phyloP scores from a whole-genome alignment of 2,888 invertebrate genomes.

The Heterodera filipjevi region DNA sequence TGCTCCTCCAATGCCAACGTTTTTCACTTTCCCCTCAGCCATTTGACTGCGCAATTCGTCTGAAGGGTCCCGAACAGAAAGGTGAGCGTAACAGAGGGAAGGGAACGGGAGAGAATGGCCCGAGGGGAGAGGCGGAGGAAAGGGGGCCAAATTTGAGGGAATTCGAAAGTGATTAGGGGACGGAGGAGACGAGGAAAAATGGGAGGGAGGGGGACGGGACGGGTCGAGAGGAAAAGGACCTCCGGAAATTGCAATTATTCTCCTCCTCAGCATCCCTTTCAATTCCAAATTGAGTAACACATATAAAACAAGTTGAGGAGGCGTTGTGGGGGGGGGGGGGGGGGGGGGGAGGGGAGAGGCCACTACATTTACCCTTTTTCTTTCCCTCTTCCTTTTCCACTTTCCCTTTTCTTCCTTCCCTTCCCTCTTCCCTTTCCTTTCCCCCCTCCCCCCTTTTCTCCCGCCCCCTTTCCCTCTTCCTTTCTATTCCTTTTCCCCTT shows the following conservation, averaged over 20 bases:
- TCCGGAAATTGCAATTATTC: conserved; percentile 21
- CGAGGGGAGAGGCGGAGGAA: not conserved
- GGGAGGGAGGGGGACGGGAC: not conserved
- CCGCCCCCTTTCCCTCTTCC: not conserved
- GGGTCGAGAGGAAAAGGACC: not conserved
- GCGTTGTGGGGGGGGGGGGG: not conserved
- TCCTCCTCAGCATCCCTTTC: not conserved
- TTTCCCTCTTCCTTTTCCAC: not conserved
- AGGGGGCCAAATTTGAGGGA: not conserved
- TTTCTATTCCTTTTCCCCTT: not conserved
- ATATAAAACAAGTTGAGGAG: conserved; percentile 18
- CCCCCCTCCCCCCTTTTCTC: not conserved
- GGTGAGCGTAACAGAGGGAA: not conserved
- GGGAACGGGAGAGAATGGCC: not conserved
- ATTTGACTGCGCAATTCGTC: conserved; percentile 26
- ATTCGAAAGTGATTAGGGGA: not conserved
- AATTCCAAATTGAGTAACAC: not conserved
- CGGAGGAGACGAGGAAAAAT: not conserved
- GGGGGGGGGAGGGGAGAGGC: not conserved
- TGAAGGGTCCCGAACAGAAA: conserved; percentile 18
- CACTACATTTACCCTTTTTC: not conserved
- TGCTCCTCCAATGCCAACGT: conserved; percentile 23
- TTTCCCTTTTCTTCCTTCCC: not conserved
- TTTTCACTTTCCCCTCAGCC: conserved; percentile 2
- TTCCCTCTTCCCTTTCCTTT: not conserved